These are phyloP conservation scores for Sceloporus tristichus DNA, from an alignment of 2,113 vertebrate species.

Conservation along the genomic window DNA sequence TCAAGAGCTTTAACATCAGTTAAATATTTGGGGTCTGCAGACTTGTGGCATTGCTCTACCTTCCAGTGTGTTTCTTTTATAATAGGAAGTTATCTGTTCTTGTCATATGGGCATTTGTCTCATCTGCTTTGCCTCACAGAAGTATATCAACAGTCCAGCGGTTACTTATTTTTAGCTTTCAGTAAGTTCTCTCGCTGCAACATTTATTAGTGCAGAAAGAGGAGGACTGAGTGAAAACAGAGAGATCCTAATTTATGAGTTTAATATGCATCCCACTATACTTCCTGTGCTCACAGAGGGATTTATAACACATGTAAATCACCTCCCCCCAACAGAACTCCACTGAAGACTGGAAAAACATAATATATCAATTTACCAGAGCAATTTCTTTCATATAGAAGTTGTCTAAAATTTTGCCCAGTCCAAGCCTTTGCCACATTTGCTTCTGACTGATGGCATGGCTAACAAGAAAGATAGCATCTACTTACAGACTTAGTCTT, in stretches of 20 bases:
- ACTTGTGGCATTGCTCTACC: not conserved
- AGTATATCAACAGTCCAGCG: slow-evolving; percentile 25
- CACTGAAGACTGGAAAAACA: slow-evolving; percentile 10
- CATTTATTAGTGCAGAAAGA: slow-evolving; percentile 44
- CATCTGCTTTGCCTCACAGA: slow-evolving; percentile 27
- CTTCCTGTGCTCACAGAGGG: slow-evolving; percentile 45
- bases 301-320: slow-evolving; percentile 29
- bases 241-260: slow-evolving; percentile 56
- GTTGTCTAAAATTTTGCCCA: not conserved
- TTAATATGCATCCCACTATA: slow-evolving; percentile 52
- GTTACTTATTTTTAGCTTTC: not conserved
- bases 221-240: slow-evolving; percentile 54
- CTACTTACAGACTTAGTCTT: rapidly evolving
- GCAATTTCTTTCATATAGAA: not conserved
- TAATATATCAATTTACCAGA: slow-evolving; percentile 24
- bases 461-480: rapidly evolving
- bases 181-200: not conserved
- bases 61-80: not conserved
- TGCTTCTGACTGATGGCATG: not conserved
- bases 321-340: slow-evolving; percentile 19
- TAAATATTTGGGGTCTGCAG: not conserved
- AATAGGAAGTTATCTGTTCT: not conserved
- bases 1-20: not conserved
- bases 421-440: not conserved
- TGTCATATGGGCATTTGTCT: not conserved